A percentile compares a stretch with the other conserved stretches of the same genome.
Evolutionary conservation across 2,797 vertebrate genomes (phyloP).

Genomic region (Tauraco hartlaubi): DNA sequence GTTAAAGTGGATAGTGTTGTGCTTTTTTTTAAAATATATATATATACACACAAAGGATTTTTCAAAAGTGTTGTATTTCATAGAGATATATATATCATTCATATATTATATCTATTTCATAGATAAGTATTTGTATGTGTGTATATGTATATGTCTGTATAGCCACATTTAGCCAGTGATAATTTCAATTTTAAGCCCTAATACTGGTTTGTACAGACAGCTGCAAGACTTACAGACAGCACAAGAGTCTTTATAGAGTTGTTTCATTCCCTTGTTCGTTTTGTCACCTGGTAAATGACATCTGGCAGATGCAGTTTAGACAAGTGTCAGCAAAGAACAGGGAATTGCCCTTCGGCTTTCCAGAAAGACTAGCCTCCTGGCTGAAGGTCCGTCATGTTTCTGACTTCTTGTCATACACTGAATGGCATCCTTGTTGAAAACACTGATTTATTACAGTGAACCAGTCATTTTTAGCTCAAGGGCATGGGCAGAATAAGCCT

Average conservation of each 20-base stretch:
- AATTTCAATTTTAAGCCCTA: not conserved
- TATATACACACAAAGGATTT: not conserved
- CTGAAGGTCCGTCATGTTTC: not conserved
- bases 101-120: too few relatives aligned
- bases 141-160: not conserved
- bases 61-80: too few relatives aligned
- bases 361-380: not conserved
- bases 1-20: not conserved
- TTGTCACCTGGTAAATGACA: not conserved
- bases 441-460: not conserved
- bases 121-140: not conserved
- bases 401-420: not conserved
- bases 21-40: not conserved
- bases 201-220: not conserved
- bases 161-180: not conserved
- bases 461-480: not conserved
- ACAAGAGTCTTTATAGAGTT: not conserved
- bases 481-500: not conserved
- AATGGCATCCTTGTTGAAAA: not conserved
- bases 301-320: not conserved
- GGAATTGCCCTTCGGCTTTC: not conserved
- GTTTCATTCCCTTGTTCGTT: not conserved
- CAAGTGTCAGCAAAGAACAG: not conserved
- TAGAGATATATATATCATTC: too few relatives aligned
- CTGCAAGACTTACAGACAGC: not conserved